A percentile compares a stretch with the other conserved stretches of the same genome.
Conservation (phyloP, 1,140 invertebrate species). For the Aphaenogaster rudis region DNA sequence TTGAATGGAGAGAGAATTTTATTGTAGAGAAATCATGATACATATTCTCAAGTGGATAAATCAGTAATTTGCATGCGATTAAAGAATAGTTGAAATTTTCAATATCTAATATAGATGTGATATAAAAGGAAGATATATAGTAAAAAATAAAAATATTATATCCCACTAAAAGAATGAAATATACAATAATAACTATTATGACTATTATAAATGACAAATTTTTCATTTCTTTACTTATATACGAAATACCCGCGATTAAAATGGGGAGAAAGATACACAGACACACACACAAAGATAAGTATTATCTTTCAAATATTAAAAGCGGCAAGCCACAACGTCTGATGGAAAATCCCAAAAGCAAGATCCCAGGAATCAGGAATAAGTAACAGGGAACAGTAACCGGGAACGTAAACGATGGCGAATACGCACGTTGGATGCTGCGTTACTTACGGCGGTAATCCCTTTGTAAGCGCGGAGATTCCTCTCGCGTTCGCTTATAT, state of each 20-base stretch:
- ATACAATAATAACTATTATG: neutral
- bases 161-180: neutral
- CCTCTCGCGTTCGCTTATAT: neutral
- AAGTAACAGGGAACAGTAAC: conserved; percentile 22
- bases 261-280: neutral
- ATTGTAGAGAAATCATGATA: neutral
- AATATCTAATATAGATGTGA: neutral
- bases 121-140: neutral
- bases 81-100: neutral
- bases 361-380: neutral
- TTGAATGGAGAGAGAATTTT: neutral
- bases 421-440: conserved; percentile 45
- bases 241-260: neutral
- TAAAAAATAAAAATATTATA: neutral
- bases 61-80: neutral
- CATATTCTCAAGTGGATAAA: neutral
- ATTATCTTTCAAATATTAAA: conserved; percentile 17
- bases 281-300: neutral
- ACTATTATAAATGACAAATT: neutral
- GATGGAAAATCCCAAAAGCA: conserved; percentile 46
- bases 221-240: neutral
- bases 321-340: conserved; percentile 4
- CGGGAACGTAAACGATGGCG: conserved; percentile 27
- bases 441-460: conserved; percentile 57
- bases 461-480: conserved; percentile 56